phyloP scores from a whole-genome alignment of 2,797 vertebrate genomes.

The Caiman crocodilus region DNA sequence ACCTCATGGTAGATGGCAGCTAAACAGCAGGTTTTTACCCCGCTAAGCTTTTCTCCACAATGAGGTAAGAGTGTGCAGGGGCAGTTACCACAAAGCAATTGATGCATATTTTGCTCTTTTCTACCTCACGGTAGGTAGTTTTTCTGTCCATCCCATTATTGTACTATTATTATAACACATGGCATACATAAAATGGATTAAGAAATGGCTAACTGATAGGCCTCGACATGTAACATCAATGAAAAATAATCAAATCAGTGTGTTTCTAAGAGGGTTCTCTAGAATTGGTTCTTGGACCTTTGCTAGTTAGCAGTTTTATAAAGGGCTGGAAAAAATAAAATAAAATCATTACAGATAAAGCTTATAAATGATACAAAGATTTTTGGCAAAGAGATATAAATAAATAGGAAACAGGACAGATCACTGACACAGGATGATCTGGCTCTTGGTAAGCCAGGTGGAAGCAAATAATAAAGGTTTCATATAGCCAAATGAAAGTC shows the following conservation, averaged over 20 bases:
- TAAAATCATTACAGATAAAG: slow-evolving; percentile 35
- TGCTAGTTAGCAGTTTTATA: background rate
- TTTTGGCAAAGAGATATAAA: background rate
- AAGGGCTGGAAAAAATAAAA: slow-evolving; percentile 36
- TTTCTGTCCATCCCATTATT: no score
- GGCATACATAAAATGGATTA: no score
- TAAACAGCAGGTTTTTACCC: no score
- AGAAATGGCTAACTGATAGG: background rate
- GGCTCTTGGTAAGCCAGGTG: background rate
- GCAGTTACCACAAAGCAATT: no score
- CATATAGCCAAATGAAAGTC: background rate
- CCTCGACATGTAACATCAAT: background rate
- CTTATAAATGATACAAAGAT: slow-evolving; percentile 33
- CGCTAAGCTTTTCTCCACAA: no score
- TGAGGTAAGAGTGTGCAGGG: no score
- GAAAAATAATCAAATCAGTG: background rate
- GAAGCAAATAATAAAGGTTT: background rate
- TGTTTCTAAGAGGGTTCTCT: slow-evolving; percentile 49
- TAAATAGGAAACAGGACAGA: slow-evolving; percentile 13
- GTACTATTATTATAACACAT: no score
- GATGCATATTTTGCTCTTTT: no score
- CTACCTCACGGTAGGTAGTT: no score
- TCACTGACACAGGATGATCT: background rate
- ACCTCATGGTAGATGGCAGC: no score
- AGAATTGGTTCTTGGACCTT: slow-evolving; percentile 38